Percentiles rank a stretch among this genome's conserved stretches.
phyloP scores from a whole-genome alignment of 92 coral and sea anemone genomes.

The Phenganax stokvisi region DNA sequence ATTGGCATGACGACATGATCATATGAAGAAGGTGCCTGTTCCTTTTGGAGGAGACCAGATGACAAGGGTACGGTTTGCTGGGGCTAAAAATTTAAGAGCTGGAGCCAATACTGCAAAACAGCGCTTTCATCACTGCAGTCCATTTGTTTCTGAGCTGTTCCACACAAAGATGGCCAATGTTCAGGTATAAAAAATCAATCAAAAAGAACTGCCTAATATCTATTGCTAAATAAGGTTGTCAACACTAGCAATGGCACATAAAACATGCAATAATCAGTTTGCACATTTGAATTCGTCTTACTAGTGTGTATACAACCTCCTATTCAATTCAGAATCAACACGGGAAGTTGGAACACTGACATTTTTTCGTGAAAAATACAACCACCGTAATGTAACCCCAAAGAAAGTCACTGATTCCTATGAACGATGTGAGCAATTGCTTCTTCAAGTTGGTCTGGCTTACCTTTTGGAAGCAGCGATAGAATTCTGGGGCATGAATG shows the following conservation, averaged over 20 bases:
- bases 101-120: slow-evolving; percentile 49
- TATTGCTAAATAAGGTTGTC: too few relatives aligned
- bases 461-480: slow-evolving; percentile 56
- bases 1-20: slow-evolving; percentile 30
- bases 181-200: slow-evolving; percentile 35
- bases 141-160: slow-evolving; percentile 50
- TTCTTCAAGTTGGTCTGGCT: slow-evolving; percentile 47
- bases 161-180: slow-evolving; percentile 53
- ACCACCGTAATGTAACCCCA: slow-evolving; percentile 51
- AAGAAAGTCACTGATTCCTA: slow-evolving; percentile 42
- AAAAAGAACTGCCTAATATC: too few relatives aligned
- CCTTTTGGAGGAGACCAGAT: slow-evolving; percentile 57
- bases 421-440: slow-evolving; percentile 59
- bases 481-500: slow-evolving; percentile 53
- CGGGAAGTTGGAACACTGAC: slow-evolving; percentile 56
- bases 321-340: slow-evolving; percentile 1
- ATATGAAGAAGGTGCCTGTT: slow-evolving; percentile 44
- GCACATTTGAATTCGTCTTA: not conserved
- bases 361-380: slow-evolving; percentile 51
- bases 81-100: slow-evolving; percentile 43
- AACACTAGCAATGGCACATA: too few relatives aligned
- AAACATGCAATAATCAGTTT: too few relatives aligned
- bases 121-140: slow-evolving; percentile 53
- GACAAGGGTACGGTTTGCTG: slow-evolving; percentile 51
- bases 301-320: slow-evolving; percentile 14